These are phyloP conservation scores for Petrosia ficiformis DNA, from an alignment of 37 sponge, comb jelly and placozoan species.

Conservation along the genomic window DNA sequence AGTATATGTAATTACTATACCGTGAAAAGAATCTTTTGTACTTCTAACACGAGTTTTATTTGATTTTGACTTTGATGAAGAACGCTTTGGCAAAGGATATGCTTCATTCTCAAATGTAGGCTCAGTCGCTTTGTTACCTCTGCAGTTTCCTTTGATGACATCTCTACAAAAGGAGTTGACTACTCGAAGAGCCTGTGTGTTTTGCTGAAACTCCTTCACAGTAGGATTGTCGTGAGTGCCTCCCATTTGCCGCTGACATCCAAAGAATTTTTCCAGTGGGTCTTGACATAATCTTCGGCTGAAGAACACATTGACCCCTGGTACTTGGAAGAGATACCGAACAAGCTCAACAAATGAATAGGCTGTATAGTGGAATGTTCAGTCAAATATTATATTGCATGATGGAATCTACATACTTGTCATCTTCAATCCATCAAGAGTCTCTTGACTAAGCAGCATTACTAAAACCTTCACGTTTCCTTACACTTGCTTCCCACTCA, in stretches of 20 bases:
- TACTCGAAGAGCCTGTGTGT: slow-evolving; percentile 47
- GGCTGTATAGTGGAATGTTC: slow-evolving; percentile 2
- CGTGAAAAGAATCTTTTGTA: too few relatives aligned
- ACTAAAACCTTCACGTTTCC: background rate
- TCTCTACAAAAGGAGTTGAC: slow-evolving; percentile 20
- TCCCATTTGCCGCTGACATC: slow-evolving; percentile 40
- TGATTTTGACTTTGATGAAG: too few relatives aligned
- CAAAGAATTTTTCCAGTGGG: slow-evolving; percentile 49
- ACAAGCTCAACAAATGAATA: slow-evolving; percentile 20
- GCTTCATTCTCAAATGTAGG: background rate
- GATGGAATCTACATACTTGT: slow-evolving; percentile 28
- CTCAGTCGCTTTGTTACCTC: slow-evolving; percentile 22
- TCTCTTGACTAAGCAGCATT: slow-evolving; percentile 33
- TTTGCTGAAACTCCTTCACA: slow-evolving; percentile 44
- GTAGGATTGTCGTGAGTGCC: slow-evolving; percentile 40
- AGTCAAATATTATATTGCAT: background rate
- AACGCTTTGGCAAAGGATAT: background rate
- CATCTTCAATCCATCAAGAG: slow-evolving; percentile 23
- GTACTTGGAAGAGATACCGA: slow-evolving; percentile 11
- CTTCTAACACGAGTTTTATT: too few relatives aligned
- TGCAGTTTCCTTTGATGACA: slow-evolving; percentile 23
- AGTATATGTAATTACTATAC: too few relatives aligned
- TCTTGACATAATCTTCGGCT: slow-evolving; percentile 36
- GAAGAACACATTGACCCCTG: slow-evolving; percentile 13
- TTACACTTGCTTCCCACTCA: slow-evolving; percentile 9